Percentiles rank a stretch among this genome's conserved stretches.
phyloP scores from a whole-genome alignment of 1,140 invertebrate genomes.

The Carposina sasakii region DNA sequence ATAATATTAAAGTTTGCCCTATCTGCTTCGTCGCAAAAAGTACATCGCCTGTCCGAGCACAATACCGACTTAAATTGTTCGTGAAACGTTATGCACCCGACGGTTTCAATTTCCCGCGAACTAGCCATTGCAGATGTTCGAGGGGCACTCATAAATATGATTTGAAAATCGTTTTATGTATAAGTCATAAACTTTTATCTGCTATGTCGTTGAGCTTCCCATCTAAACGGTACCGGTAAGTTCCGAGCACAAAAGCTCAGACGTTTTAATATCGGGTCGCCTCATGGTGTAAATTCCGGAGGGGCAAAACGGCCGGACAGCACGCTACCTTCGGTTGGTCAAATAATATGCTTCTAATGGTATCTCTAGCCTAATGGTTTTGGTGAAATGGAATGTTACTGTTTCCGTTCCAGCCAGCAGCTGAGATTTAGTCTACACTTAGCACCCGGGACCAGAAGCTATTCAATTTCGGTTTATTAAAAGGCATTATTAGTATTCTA shows the following conservation, averaged over 20 bases:
- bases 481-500: conserved; percentile 33
- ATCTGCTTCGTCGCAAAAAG: conserved; percentile 58
- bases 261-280: conserved; percentile 60
- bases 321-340: conserved; percentile 61
- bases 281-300: conserved; percentile 59
- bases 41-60: conserved; percentile 50
- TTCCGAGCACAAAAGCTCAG: conserved; percentile 58
- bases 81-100: conserved; percentile 65
- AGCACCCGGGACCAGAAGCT: conserved; percentile 34
- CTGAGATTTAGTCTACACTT: conserved; percentile 52
- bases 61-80: conserved; percentile 68
- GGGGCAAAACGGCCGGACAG: conserved; percentile 44
- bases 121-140: conserved; percentile 63
- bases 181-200: conserved; percentile 70
- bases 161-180: conserved; percentile 71
- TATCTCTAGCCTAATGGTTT: conserved; percentile 68
- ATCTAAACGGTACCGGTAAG: conserved; percentile 55
- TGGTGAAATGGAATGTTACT: conserved; percentile 52
- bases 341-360: conserved; percentile 62
- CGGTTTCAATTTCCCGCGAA: conserved; percentile 69
- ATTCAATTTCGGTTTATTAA: conserved; percentile 61
- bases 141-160: conserved; percentile 65
- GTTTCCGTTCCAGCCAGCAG: conserved; percentile 40
- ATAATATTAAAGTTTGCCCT: conserved; percentile 56
- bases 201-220: conserved; percentile 35